Evolutionary conservation across 2,888 invertebrate genomes (phyloP).

Genomic region (Phalera bucephala): DNA sequence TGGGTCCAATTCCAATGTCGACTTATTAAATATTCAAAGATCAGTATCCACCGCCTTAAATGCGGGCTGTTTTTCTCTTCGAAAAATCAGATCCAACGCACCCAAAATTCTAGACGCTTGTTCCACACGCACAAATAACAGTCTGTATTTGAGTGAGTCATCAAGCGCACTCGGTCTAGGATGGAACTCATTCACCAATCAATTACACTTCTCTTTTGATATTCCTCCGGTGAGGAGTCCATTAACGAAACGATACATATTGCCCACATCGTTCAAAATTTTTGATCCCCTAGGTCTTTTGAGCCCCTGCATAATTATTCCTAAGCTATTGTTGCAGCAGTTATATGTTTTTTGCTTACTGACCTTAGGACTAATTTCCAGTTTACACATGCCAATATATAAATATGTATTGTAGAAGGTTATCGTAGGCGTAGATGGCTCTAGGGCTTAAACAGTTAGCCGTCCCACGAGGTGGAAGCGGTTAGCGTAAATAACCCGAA

Average conservation of each 20-base stretch:
- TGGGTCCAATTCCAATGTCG: slow-evolving; percentile 10
- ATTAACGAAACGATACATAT: slow-evolving; percentile 17
- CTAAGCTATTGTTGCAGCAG: slow-evolving; percentile 1
- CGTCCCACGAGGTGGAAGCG: no score
- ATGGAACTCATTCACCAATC: slow-evolving; percentile 20
- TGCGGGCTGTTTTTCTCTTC: slow-evolving; percentile 14
- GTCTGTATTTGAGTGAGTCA: slow-evolving; percentile 5
- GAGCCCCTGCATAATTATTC: no score
- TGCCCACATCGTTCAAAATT: slow-evolving; percentile 15
- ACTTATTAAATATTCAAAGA: slow-evolving; percentile 1
- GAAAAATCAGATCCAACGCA: slow-evolving; percentile 22
- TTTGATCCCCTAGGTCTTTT: slow-evolving; percentile 8
- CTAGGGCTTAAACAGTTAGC: no score
- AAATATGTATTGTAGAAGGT: no score
- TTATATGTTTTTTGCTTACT: no score
- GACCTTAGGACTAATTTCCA: no score
- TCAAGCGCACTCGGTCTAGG: slow-evolving; percentile 9
- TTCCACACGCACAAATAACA: no score
- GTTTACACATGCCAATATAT: no score
- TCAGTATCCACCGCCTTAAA: slow-evolving; percentile 6
- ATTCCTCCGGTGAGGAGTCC: not conserved
- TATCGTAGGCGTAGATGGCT: no score
- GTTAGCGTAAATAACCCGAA: no score
- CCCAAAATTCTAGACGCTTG: not conserved
- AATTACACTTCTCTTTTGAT: slow-evolving; percentile 11